Evolutionary conservation across 2,888 invertebrate genomes (phyloP), one percentile per base, ranked within the genome.

Genomic region (Mythimna pallens): DNA sequence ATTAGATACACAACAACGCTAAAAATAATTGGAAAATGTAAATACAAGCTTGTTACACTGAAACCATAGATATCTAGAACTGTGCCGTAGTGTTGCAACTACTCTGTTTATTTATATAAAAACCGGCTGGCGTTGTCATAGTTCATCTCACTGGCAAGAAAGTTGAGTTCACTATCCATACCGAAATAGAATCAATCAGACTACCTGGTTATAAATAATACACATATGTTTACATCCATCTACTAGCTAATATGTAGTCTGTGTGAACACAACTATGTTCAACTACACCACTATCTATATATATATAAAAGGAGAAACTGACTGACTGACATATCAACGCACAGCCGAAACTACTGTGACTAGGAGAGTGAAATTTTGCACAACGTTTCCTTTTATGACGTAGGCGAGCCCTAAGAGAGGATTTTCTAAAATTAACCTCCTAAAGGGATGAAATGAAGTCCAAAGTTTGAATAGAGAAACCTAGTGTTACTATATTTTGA

Each of bases 131-230:
- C 67, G 70, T 68, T 80, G 77, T 80, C 77, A 73, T 73, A 77
- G 73, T 73, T 80, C 54, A 36, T 75, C 63, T 70, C 55, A 77
- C 82, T 70, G 70, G 78, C 70, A 68, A 78, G 74, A 82, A 76
- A 80, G 73, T 70, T 62, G 70, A 79, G 68, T 73, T 77, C 80
- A 77, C 78, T 67, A 78, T 67, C 43, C 69, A 54, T 58, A 61
- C 72, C 3, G 12, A 82, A 81, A 83, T 83, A 81, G 74, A 71
- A 73, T 69, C 73, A 73, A 83, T 71, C 70, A 63, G 67, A 72
- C 63, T 83, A 65, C 55, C 69, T 71, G 68, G 66, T 70, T 73
- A 73, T 70, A 79, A 79, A 81, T 81, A 73, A 80, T 78, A 57
- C 67, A 74, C 67, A 78, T 74, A 81, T 76, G 71, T 76, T 78